Evolutionary conservation across 2,113 vertebrate species (phyloP).

Genomic region (Emydura subglobosa): DNA sequence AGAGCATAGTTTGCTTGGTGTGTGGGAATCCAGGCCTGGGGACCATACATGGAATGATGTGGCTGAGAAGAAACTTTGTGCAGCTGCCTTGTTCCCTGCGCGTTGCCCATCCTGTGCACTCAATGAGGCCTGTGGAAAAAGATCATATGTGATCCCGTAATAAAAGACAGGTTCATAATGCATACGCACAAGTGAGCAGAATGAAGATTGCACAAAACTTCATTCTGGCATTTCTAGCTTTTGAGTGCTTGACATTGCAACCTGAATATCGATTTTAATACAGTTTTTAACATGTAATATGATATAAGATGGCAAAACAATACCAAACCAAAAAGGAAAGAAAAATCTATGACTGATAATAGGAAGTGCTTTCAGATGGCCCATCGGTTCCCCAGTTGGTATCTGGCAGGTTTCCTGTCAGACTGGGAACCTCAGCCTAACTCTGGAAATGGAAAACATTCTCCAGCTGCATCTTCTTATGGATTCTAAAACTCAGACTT

Average conservation of each 20-base stretch:
- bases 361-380: not conserved
- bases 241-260: not conserved
- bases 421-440: not conserved
- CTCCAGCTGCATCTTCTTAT: not conserved
- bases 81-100: not conserved
- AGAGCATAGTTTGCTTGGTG: not conserved
- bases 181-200: not conserved
- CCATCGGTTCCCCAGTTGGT: not conserved
- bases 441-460: not conserved
- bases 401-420: not conserved
- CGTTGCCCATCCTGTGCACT: not conserved
- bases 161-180: not conserved
- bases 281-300: not conserved
- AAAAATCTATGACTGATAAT: not conserved
- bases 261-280: not conserved
- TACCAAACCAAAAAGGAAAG: not conserved
- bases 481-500: not conserved
- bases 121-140: not conserved
- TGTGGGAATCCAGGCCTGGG: not conserved
- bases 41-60: not conserved
- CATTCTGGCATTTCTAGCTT: not conserved
- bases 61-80: not conserved
- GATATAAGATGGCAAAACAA: not conserved
- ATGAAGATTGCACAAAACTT: not conserved
- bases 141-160: not conserved